Evolutionary conservation across 2,888 invertebrate species (phyloP), one percentile per base, ranked within the genome.

Genomic region (Ferdinandea cuprea): DNA sequence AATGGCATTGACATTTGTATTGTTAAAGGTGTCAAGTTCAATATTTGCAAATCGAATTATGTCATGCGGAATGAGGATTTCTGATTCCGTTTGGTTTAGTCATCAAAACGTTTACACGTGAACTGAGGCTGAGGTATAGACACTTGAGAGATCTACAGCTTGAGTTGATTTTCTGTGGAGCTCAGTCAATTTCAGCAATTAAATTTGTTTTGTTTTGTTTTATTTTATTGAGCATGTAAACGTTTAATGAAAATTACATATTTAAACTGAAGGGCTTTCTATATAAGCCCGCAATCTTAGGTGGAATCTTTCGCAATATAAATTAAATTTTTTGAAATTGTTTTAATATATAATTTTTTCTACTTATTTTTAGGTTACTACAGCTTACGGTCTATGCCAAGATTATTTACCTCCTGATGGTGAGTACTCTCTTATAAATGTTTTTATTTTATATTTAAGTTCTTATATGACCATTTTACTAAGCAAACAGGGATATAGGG

Each of bases 331-430:
- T n/a, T n/a, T n/a, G n/a, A n/a, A n/a, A n/a, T 25, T 25, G 25
- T 25, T 25, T 25, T 25, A 25, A 25, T 25, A 2, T 25, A 44
- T 9, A 44, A 11, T 19, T 13, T 46, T 28, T 50, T 85, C 86
- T 87, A 74, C 87, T 87, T 19, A 88, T 89, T 94, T 94, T n/a
- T 93, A 95, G 95, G 95, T 95, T 95, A 95, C 95, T 95, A 95
- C 95, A 95, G 95, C 95, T 95, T 95, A 95, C 95, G 95, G 95
- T 95, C 94, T 95, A 95, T 94, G 95, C 95, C 93, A 95, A 95
- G 95, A 95, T 95, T 95, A 94, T 95, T 94, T 95, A 95, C 95
- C 95, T 95, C 95, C 95, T 95, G 94, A 95, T 95, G 95, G 95
- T 95, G 90, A 94, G 95, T 93, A 15, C 15, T 11, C 11, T n/a